phyloP scores from a whole-genome alignment of 1,140 invertebrate species.

The Sarcophaga peregrina region DNA sequence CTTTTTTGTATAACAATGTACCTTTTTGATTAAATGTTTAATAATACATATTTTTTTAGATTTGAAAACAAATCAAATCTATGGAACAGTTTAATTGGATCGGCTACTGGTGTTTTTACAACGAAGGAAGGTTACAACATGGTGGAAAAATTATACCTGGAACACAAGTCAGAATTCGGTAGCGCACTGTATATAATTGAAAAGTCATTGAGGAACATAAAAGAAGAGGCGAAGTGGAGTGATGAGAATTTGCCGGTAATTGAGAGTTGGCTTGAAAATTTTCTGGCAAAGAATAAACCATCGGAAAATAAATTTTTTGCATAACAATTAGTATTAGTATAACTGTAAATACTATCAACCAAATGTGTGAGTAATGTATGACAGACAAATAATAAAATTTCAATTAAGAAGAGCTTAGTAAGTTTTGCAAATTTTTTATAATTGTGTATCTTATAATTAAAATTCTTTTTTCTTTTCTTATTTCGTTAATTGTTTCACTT shows the following conservation, averaged over 20 bases:
- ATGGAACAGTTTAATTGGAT: conserved; percentile 78
- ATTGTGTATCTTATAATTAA: too few species aligned
- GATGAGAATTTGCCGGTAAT: conserved; percentile 77
- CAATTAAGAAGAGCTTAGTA: too few species aligned
- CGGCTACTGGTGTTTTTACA: conserved; percentile 77
- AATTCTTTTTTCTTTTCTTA: too few species aligned
- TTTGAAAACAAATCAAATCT: conserved; percentile 75
- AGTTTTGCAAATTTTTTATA: too few species aligned
- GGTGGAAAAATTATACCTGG: conserved; percentile 72
- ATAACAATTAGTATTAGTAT: background rate
- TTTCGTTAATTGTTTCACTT: too few species aligned
- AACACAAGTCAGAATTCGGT: conserved; percentile 69
- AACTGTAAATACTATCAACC: too few species aligned
- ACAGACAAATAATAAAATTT: too few species aligned
- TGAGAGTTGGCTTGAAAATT: conserved; percentile 74
- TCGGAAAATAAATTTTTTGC: conserved; percentile 45
- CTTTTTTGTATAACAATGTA: background rate
- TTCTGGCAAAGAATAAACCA: conserved; percentile 61
- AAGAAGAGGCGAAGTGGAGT: conserved; percentile 77
- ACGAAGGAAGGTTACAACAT: conserved; percentile 76
- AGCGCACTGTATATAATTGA: conserved; percentile 75
- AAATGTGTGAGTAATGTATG: too few species aligned
- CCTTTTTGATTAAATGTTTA: conserved; percentile 34
- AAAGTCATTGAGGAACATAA: conserved; percentile 75
- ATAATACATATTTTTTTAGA: conserved; percentile 63